phyloP scores from a whole-genome alignment of 2,888 invertebrate species.

The Nephrotoma guestfalica region DNA sequence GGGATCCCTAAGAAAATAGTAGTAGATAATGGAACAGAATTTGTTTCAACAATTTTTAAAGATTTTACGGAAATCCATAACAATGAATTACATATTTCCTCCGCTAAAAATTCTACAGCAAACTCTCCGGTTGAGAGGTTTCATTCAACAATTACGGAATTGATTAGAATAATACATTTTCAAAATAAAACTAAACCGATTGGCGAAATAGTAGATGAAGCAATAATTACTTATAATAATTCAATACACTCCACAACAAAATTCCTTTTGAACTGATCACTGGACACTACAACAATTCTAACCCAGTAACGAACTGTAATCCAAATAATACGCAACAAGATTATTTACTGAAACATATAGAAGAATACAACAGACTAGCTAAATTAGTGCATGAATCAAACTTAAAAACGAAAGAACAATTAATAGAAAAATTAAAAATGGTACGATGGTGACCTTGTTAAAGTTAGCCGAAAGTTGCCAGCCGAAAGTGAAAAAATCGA shows the following conservation, averaged over 20 bases:
- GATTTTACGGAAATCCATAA: slow-evolving; percentile 6
- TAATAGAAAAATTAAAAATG: neutral
- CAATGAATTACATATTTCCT: slow-evolving; percentile 7
- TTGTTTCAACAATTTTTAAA: slow-evolving; percentile 7
- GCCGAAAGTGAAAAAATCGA: too few relatives aligned
- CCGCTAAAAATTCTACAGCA: slow-evolving; percentile 9
- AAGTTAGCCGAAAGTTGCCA: too few relatives aligned
- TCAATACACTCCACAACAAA: slow-evolving; percentile 10
- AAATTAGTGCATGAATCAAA: too few relatives aligned
- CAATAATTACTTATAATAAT: slow-evolving; percentile 5
- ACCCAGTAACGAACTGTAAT: neutral
- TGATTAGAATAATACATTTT: slow-evolving; percentile 9
- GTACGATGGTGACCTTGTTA: too few relatives aligned
- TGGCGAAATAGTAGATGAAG: slow-evolving; percentile 10
- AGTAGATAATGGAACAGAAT: slow-evolving; percentile 9
- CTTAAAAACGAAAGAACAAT: too few relatives aligned
- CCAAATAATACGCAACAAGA: too few relatives aligned
- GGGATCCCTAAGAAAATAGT: slow-evolving; percentile 7
- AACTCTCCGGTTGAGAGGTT: slow-evolving; percentile 12
- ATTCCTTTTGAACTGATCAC: slow-evolving; percentile 9
- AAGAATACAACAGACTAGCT: too few relatives aligned
- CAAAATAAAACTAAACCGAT: slow-evolving; percentile 8
- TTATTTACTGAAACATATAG: too few relatives aligned
- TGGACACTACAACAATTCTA: slow-evolving; percentile 7
- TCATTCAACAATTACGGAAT: slow-evolving; percentile 11